phyloP scores from a whole-genome alignment of 2,113 vertebrate genomes.

The Gallinago paraguaiae region DNA sequence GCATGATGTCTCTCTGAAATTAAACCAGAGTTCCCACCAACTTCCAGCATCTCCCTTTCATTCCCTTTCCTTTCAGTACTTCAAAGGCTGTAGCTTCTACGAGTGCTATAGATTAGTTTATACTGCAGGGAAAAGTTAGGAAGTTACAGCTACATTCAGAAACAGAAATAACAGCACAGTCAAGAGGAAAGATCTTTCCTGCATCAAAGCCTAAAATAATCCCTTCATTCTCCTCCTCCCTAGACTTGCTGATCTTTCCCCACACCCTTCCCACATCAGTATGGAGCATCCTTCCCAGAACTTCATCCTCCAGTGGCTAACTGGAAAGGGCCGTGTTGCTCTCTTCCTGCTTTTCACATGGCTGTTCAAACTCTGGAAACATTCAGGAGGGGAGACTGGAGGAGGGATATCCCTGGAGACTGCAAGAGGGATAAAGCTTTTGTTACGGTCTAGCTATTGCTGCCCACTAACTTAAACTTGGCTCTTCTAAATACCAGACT shows the following conservation, averaged over 20 bases:
- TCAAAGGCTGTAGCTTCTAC: not conserved
- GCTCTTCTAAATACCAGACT: not conserved
- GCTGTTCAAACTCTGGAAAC: not conserved
- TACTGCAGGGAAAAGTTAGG: not conserved
- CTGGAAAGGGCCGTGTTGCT: not conserved
- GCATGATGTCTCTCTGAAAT: not conserved
- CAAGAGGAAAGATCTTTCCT: not conserved
- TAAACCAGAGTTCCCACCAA: not conserved
- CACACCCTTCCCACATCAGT: not conserved
- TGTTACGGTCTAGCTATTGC: not conserved
- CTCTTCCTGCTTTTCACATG: not conserved
- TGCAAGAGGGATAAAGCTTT: not conserved
- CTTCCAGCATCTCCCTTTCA: not conserved
- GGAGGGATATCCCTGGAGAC: not conserved
- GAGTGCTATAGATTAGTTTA: not conserved
- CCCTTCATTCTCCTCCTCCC: not conserved
- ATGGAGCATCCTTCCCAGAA: not conserved
- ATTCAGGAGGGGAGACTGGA: not conserved
- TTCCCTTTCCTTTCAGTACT: not conserved
- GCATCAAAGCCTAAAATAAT: not conserved
- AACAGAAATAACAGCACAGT: not conserved
- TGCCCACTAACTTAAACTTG: not conserved
- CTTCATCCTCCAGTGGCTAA: not conserved
- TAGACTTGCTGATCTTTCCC: not conserved
- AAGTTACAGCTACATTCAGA: not conserved